Evolutionary conservation across 1,140 invertebrate species (phyloP).

Genomic region (Acromyrmex charruanus): DNA sequence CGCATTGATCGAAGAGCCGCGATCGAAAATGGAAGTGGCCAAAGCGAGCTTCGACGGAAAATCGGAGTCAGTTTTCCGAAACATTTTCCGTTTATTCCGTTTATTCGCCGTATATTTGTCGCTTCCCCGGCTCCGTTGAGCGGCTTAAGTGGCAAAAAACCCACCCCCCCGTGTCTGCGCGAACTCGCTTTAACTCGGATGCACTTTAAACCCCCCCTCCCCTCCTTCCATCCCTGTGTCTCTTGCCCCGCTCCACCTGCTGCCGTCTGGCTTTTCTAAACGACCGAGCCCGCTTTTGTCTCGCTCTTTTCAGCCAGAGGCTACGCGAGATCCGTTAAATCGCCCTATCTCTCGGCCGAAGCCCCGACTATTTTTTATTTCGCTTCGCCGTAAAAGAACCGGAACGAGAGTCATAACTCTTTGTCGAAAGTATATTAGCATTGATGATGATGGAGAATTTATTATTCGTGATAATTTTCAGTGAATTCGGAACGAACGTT

Average conservation of each 20-base stretch:
- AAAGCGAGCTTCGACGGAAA: not conserved
- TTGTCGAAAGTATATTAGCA: conserved; percentile 33
- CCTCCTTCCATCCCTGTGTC: not conserved
- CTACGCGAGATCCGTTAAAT: conserved; percentile 60
- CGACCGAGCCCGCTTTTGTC: conserved; percentile 48
- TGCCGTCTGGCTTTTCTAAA: conserved; percentile 49
- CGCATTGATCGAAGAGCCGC: conserved; percentile 6
- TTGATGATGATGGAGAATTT: conserved; percentile 15
- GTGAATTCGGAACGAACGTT: not conserved
- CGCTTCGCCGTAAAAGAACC: not conserved
- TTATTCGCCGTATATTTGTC: conserved; percentile 25
- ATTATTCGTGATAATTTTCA: conserved; percentile 19
- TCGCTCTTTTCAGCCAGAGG: conserved; percentile 45
- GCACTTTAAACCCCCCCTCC: conserved; percentile 53
- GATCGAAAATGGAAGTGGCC: conserved; percentile 1
- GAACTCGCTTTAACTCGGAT: conserved; percentile 62
- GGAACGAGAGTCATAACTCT: conserved; percentile 25
- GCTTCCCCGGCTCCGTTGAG: conserved; percentile 28
- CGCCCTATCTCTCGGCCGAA: conserved; percentile 40
- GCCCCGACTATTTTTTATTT: conserved; percentile 38
- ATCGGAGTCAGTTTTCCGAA: conserved; percentile 52
- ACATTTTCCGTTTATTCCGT: conserved; percentile 57
- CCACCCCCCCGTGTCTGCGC: conserved; percentile 5
- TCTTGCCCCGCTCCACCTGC: not conserved
- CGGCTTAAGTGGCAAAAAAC: conserved; percentile 63